Base-by-base conservation (phyloP, 1,140 invertebrate species). In the Brachionus rotundiformis region DNA sequence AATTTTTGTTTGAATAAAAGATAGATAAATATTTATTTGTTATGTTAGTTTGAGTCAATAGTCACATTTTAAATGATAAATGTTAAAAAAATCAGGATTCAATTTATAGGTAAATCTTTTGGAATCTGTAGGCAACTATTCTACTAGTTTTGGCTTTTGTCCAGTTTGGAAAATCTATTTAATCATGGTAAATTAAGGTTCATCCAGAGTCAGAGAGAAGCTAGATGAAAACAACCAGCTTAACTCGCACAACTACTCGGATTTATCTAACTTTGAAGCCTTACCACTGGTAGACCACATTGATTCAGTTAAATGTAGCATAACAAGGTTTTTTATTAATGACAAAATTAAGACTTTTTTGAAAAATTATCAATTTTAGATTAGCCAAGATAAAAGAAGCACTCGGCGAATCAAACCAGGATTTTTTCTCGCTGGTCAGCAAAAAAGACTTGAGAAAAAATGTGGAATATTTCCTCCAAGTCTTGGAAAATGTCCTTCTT, bases 51-150 rank as follows among this genome's bases (percentile, higher is more conserved):
- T 54, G 47, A 54, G 47, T 54, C 47, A 54, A 63, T 63, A 29
- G 8, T 63, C 8, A 31, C 25, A 11, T 63, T 36, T 33, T 79
- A 79, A 79, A 79, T 79, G 76, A 79, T 79, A 79, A 79, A 79
- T 79, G 76, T 79, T 54, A 79, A 79, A 79, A 79, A 79, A 59
- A 79, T 79, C 36, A 79, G 47, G 10, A 79, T 79, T 59, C 59
- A 59, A 63, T 79, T 79, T 41, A 54, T 79, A 79, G 76, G 76
- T 79, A 79, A 79, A 16, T 16, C 2, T 36, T 39, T 31, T 31
- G 19, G 13, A 63, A n/a, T n/a, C 23, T 10, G 29, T 75, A 16
- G 19, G 16, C 3, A n/a, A 41, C 3, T 39, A 19, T 54, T 16
- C n/a, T 7, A 54, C 8, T 49, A 19, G 6, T 54, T 54, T 25